phyloP scores from a whole-genome alignment of 37 sponge, comb jelly and placozoan species.

The Diacarnus erythraeanus region DNA sequence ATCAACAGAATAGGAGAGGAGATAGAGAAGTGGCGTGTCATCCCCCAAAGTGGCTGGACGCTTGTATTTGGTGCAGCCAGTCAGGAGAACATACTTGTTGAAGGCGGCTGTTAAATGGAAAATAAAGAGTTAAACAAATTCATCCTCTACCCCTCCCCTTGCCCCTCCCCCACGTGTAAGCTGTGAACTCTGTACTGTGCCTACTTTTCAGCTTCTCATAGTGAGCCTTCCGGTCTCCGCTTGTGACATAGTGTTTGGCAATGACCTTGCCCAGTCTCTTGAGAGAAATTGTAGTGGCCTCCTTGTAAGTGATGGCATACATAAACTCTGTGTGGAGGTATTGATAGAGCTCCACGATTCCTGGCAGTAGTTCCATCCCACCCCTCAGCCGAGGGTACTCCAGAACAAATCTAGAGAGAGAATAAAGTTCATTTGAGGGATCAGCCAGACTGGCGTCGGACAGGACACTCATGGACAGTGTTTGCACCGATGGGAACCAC shows the following conservation, averaged over 20 bases:
- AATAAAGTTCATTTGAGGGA: conserved; percentile 5
- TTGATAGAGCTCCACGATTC: conserved; percentile 81
- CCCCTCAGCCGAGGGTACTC: conserved; percentile 49
- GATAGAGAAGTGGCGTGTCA: conserved; percentile 63
- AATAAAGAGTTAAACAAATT: neutral
- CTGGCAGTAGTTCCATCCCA: conserved; percentile 70
- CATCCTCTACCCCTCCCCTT: neutral
- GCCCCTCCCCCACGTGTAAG: neutral
- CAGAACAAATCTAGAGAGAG: conserved; percentile 47
- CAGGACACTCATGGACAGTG: conserved; percentile 51
- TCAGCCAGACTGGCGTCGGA: conserved; percentile 18
- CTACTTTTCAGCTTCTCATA: conserved; percentile 43
- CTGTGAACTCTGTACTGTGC: neutral
- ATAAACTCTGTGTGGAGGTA: conserved; percentile 75
- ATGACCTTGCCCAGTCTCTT: conserved; percentile 33
- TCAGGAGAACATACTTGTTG: conserved; percentile 74
- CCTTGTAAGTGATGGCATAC: conserved; percentile 64
- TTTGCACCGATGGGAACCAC: conserved; percentile 30
- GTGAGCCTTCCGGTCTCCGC: conserved; percentile 14
- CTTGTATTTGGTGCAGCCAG: conserved; percentile 47
- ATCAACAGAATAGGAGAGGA: conserved; percentile 52
- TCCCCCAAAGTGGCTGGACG: conserved; percentile 29
- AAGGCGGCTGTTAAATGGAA: conserved; percentile 25
- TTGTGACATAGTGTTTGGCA: conserved; percentile 6
- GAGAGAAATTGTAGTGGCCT: conserved; percentile 50